These are phyloP conservation scores for Clavelina lepadiformis DNA, from an alignment of 23 tunicate genomes.

Conservation along the genomic window DNA sequence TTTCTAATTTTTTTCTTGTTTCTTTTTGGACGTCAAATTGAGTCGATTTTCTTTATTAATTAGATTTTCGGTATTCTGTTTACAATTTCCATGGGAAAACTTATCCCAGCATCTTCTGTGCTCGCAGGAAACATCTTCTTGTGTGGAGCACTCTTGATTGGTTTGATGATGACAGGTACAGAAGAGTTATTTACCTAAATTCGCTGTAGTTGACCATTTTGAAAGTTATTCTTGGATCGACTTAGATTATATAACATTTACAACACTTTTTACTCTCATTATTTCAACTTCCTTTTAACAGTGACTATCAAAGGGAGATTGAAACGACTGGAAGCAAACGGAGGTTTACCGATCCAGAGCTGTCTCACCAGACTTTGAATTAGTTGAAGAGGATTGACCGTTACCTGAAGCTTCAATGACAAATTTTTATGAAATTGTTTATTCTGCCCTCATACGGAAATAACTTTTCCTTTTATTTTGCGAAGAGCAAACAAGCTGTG, in stretches of 20 bases:
- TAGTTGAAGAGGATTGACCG: no score
- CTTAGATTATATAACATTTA: background rate
- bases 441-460: no score
- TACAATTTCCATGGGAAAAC: constrained; percentile 59
- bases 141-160: constrained; percentile 42
- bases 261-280: background rate
- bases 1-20: no score
- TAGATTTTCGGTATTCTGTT: constrained; percentile 71
- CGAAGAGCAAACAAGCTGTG: no score
- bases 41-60: no score
- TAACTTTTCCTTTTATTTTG: no score
- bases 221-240: background rate
- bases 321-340: constrained; percentile 10
- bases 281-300: background rate
- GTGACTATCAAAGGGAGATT: constrained; percentile 4
- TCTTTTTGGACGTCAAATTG: no score
- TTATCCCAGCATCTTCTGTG: constrained; percentile 57
- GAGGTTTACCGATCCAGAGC: no score
- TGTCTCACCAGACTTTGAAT: no score
- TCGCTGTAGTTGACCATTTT: background rate
- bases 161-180: constrained; percentile 71
- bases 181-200: background rate
- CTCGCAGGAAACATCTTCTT: constrained; percentile 63
- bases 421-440: no score
- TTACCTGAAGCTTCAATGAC: no score